Percentiles rank a stretch among this genome's conserved stretches.
phyloP scores from a whole-genome alignment of 2,113 vertebrate species.

The Thryonomys swinderianus region DNA sequence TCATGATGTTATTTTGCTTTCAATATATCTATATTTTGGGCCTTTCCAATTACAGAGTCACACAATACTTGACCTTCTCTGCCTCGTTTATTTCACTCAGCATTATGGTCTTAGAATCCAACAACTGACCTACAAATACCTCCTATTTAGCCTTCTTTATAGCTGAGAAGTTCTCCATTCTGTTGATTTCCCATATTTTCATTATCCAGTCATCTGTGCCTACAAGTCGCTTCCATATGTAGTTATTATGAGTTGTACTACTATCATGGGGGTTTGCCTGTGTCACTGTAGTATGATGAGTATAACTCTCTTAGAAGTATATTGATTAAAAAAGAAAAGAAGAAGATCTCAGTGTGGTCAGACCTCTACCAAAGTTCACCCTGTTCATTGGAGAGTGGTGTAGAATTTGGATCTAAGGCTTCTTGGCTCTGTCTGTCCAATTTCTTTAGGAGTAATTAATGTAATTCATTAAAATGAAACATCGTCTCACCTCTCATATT shows the following conservation, averaged over 20 bases:
- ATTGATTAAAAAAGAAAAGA: background rate
- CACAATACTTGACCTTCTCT: background rate
- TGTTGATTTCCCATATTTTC: background rate
- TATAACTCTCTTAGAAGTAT: background rate
- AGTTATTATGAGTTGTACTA: background rate
- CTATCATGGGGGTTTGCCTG: background rate
- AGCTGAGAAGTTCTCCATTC: rapidly evolving
- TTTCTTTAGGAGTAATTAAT: background rate
- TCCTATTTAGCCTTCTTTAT: background rate
- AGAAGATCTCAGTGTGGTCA: background rate
- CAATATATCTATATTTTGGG: background rate
- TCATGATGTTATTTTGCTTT: background rate
- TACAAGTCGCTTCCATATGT: rapidly evolving
- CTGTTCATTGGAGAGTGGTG: background rate
- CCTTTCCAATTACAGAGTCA: background rate
- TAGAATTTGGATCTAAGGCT: background rate
- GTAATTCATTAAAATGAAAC: background rate
- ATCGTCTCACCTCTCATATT: no score
- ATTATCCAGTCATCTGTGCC: background rate
- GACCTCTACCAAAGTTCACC: background rate
- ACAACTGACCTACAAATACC: background rate
- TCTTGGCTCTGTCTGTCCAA: background rate
- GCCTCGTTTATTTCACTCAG: background rate
- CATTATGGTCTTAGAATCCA: background rate
- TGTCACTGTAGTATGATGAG: background rate